These are phyloP conservation scores for Anthrax anthrax DNA, from an alignment of 2,888 invertebrate species.

Conservation along the genomic window DNA sequence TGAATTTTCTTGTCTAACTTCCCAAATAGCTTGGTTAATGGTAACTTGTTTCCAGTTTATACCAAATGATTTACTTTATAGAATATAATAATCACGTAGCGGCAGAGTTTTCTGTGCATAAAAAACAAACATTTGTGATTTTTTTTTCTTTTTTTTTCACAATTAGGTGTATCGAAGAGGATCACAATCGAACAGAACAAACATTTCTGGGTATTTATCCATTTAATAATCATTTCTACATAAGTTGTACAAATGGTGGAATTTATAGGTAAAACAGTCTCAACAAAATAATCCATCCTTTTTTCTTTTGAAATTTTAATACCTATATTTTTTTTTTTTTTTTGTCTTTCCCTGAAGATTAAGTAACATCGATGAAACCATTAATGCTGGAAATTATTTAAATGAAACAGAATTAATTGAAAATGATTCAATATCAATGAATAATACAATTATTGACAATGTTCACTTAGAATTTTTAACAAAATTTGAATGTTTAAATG, in stretches of 20 bases:
- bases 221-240: constrained; percentile 18
- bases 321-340: not conserved
- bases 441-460: constrained; percentile 16
- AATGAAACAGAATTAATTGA: constrained; percentile 18
- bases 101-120: not conserved
- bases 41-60: too few species aligned
- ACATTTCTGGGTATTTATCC: constrained; percentile 25
- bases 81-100: constrained; percentile 2
- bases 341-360: not conserved
- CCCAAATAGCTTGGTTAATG: too few species aligned
- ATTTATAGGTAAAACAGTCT: constrained; percentile 22
- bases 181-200: constrained; percentile 18
- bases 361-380: constrained; percentile 3
- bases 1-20: too few species aligned
- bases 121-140: not conserved
- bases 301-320: not conserved
- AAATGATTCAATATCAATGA: constrained; percentile 20
- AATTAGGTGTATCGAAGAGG: constrained; percentile 20
- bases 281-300: too few species aligned
- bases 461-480: constrained; percentile 16
- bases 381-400: not conserved
- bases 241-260: constrained; percentile 27
- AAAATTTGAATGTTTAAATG: constrained; percentile 14
- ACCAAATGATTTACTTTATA: too few species aligned
- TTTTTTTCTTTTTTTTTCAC: not conserved